These are phyloP conservation scores for Pyralis farinalis DNA, from an alignment of 2,888 invertebrate species.

Conservation along the genomic window DNA sequence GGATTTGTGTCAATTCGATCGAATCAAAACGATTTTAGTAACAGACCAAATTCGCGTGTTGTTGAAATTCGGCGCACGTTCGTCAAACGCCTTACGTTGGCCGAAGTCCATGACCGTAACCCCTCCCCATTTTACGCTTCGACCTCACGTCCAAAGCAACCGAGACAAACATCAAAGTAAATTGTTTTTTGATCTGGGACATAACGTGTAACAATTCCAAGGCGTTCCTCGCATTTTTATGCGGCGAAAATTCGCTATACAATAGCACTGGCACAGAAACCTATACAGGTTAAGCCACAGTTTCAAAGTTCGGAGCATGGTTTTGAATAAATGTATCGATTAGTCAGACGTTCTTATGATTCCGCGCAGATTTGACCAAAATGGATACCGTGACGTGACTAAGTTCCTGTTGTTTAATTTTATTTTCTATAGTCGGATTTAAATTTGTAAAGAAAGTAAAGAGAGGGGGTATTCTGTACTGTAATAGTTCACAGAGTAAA, in stretches of 20 bases:
- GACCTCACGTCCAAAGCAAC: constrained; percentile 49
- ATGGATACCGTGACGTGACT: neutral
- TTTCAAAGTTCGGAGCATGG: constrained; percentile 24
- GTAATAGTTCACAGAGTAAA: no score
- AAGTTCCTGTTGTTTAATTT: constrained; percentile 9
- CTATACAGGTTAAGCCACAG: constrained; percentile 34
- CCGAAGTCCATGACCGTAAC: constrained; percentile 57
- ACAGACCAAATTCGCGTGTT: constrained; percentile 34
- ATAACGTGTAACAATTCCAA: constrained; percentile 59
- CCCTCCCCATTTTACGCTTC: constrained; percentile 40
- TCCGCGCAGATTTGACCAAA: constrained; percentile 10
- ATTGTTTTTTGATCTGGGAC: constrained; percentile 67
- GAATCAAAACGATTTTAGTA: constrained; percentile 34
- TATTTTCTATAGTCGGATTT: no score
- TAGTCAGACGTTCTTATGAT: constrained; percentile 16
- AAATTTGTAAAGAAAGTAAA: no score
- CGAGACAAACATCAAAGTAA: constrained; percentile 64
- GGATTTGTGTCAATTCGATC: constrained; percentile 42
- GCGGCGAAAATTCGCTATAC: constrained; percentile 48
- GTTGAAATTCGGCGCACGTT: constrained; percentile 45
- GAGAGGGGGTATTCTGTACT: no score
- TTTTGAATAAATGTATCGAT: constrained; percentile 29
- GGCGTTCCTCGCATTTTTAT: constrained; percentile 42
- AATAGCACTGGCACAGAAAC: constrained; percentile 57
- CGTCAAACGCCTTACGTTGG: constrained; percentile 48